phyloP scores from a whole-genome alignment of 2,113 vertebrate genomes.

The Burhinus bistriatus region DNA sequence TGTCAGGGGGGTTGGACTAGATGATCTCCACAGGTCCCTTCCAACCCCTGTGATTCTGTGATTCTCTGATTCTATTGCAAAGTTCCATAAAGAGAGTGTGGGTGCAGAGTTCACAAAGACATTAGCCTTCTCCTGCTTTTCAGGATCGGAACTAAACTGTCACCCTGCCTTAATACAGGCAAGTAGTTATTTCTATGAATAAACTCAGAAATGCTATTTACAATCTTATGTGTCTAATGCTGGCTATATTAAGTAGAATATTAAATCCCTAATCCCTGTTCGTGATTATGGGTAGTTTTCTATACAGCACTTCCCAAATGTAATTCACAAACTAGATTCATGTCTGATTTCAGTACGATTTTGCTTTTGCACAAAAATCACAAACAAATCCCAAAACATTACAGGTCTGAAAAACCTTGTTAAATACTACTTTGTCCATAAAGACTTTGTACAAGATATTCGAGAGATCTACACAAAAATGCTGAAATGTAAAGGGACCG shows the following conservation, averaged over 20 bases:
- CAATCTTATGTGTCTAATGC: not conserved
- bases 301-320: not conserved
- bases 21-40: too few relatives aligned
- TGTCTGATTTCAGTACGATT: not conserved
- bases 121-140: not conserved
- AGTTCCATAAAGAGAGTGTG: not conserved
- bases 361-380: slow-evolving; percentile 1
- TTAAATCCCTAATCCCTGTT: not conserved
- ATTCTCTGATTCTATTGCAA: not conserved
- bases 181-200: not conserved
- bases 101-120: not conserved
- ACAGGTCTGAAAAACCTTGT: not conserved
- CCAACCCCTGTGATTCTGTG: too few relatives aligned
- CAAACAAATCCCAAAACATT: not conserved
- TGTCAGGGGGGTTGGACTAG: too few relatives aligned
- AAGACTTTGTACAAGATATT: not conserved
- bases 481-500: not conserved
- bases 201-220: not conserved
- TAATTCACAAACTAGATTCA: not conserved
- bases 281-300: not conserved
- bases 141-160: not conserved
- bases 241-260: not conserved
- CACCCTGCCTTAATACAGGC: not conserved
- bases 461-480: not conserved
- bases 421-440: not conserved